These are phyloP conservation scores for Heterocephalus glaber DNA, from an alignment of 2,113 vertebrate genomes.

Conservation along the genomic window DNA sequence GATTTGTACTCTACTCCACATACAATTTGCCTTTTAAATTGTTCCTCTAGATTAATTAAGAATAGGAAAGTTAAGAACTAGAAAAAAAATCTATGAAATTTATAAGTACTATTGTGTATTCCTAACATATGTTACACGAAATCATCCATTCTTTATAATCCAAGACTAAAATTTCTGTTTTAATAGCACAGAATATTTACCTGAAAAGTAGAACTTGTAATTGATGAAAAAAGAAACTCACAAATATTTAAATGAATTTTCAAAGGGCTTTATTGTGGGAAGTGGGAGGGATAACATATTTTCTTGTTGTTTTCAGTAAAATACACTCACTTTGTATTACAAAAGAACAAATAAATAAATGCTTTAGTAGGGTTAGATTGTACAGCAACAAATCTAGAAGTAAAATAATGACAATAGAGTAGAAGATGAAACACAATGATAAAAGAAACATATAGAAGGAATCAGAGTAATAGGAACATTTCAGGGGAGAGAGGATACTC, in stretches of 20 bases:
- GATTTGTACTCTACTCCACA: background rate
- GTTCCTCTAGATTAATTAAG: background rate
- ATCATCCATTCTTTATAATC: background rate
- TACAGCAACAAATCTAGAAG: background rate
- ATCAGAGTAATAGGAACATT: background rate
- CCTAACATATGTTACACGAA: background rate
- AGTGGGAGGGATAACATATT: background rate
- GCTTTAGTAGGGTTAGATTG: background rate
- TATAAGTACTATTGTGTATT: background rate
- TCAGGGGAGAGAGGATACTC: background rate
- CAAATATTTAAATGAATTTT: background rate
- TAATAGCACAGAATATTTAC: background rate
- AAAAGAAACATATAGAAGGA: background rate
- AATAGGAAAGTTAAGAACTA: background rate
- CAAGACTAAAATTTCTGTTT: background rate
- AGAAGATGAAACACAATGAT: background rate
- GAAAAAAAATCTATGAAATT: background rate
- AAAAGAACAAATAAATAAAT: background rate
- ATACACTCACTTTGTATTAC: background rate
- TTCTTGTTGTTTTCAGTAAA: background rate
- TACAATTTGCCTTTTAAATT: background rate
- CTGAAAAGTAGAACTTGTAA: background rate
- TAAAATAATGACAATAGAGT: background rate
- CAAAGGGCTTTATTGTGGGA: background rate
- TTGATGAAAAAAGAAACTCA: background rate